Base-by-base conservation (phyloP, 2,797 vertebrate species). In the Cirrhinus mrigala region DNA sequence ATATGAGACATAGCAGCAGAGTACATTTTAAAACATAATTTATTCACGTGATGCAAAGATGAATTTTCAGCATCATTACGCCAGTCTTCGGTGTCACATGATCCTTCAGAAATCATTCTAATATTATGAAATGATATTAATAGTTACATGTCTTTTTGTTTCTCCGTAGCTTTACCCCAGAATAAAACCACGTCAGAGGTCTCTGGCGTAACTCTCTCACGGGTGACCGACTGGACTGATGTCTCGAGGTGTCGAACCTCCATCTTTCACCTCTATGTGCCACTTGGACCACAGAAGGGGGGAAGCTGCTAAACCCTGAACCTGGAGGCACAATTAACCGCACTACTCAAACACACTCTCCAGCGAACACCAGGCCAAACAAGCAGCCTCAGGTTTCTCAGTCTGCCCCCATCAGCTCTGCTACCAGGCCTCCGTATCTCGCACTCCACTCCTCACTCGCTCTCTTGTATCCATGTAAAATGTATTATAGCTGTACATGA, bases 181-280 rank as follows among this genome's bases (percentile, higher is more conserved):
- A 93, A 99, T 99, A 94, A 99, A 99, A 91, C 98, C 97, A 87
- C 96, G 98, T 58, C 98, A 99, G 93, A 96, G 98, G 90, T 98
- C 98, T 64, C 94, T 99, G 71, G 98, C 98, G 70, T 99, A 96
- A 95, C 77, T 81, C 85, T 69, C 71, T 81, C 48, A 80, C 85
- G 68, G 88, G 89, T 87, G 44, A 89, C 83, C 83, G 87, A 88
- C 91, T 90, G 92, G 89, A 93, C 86, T 87, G 64, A 82, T 86
- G 86, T 91, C 83, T 87, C 80, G 70, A 56, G 90, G 86, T 86
- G 64, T 87, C 89, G 90, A 88, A 90, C 90, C 88, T 73, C 80
- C 88, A 90, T 91, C 90, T 88, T 91, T 89, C 80, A 85, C 86
- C 82, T 76, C 86, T 88, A 18, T 40, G 89, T 92, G 88, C 89